A percentile compares a stretch with the other conserved stretches of the same genome.
Evolutionary conservation across 1,140 invertebrate species (phyloP).

Genomic region (Ooceraea biroi): DNA sequence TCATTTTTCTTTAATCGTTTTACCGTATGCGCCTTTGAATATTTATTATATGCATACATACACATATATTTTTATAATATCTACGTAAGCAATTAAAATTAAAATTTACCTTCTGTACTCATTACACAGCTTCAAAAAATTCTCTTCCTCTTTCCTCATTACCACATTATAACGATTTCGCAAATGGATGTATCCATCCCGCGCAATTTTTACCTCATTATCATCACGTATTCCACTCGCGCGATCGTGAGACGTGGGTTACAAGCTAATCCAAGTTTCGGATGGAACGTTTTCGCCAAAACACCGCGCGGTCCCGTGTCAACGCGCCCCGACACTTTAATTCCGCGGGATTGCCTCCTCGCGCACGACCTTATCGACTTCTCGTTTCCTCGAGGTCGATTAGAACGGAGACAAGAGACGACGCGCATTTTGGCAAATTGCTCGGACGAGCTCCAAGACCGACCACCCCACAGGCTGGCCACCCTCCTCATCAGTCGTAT

Average conservation of each 20-base stretch:
- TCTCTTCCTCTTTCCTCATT: neutral
- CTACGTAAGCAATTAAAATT: neutral
- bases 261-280: slow-evolving; percentile 52
- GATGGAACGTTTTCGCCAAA: neutral
- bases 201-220: neutral
- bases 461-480: slow-evolving; percentile 51
- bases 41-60: too few species aligned
- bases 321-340: slow-evolving; percentile 52
- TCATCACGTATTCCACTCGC: slow-evolving; percentile 6
- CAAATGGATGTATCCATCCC: neutral
- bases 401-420: slow-evolving; percentile 55
- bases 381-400: slow-evolving; percentile 55
- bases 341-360: slow-evolving; percentile 48
- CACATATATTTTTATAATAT: too few species aligned
- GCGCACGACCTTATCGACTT: slow-evolving; percentile 51
- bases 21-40: too few species aligned
- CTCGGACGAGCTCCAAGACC: slow-evolving; percentile 55
- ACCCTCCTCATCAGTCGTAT: neutral
- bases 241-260: neutral
- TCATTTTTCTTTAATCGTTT: too few species aligned
- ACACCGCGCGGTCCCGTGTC: neutral
- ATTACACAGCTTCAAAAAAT: too few species aligned
- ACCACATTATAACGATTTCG: neutral
- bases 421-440: slow-evolving; percentile 75
- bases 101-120: neutral